Conservation (phyloP, 2,888 invertebrate species). For the Nephrotoma guestfalica region DNA sequence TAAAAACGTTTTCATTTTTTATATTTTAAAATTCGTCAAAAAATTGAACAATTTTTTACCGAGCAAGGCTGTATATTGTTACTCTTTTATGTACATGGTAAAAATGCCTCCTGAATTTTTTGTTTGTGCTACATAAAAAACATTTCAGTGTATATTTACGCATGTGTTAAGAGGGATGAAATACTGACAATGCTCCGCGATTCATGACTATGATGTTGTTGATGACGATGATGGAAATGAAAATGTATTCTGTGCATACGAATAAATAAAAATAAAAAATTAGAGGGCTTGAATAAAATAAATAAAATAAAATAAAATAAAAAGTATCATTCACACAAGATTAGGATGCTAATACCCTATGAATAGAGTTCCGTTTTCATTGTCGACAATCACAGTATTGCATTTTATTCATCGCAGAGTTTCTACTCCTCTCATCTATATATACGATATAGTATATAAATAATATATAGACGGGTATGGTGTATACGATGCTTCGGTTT, state of each 20-base stretch:
- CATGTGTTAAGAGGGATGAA: neutral
- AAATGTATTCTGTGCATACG: neutral
- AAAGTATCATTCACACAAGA: conserved; percentile 15
- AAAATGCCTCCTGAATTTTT: neutral
- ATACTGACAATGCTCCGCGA: neutral
- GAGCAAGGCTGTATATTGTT: neutral
- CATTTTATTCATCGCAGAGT: neutral
- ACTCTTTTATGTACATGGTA: neutral
- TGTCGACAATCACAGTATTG: conserved; percentile 7
- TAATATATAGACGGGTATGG: neutral
- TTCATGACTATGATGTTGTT: neutral
- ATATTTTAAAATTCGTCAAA: neutral
- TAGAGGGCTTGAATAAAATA: conserved; percentile 1
- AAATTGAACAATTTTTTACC: neutral
- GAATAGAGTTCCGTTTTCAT: conserved; percentile 15
- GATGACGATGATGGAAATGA: neutral
- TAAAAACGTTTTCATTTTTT: neutral
- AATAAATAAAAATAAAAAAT: neutral
- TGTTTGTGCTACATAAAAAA: neutral
- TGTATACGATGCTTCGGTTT: neutral
- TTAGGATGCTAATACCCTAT: conserved; percentile 14
- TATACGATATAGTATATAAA: neutral
- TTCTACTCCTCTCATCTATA: neutral
- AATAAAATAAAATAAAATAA: conserved; percentile 3
- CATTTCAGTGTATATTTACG: neutral